Percentiles rank a stretch among this genome's conserved stretches.
phyloP scores from a whole-genome alignment of 2,888 invertebrate genomes.

The Cephus rjabovi region DNA sequence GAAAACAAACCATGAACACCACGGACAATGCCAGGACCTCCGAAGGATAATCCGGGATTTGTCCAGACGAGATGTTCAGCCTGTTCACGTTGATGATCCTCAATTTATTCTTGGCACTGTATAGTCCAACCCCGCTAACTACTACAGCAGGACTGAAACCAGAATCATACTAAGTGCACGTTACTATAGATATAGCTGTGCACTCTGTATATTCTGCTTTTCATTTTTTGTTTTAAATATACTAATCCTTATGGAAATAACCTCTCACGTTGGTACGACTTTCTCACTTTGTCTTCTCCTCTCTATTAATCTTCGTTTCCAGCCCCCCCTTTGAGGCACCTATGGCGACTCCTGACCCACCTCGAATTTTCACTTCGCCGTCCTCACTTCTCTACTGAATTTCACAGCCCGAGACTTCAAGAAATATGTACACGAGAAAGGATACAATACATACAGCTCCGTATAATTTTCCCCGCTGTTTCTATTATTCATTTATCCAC shows the following conservation, averaged over 20 bases:
- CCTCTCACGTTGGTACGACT: too few relatives aligned
- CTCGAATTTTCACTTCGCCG: not conserved
- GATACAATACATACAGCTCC: not conserved
- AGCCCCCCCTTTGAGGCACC: too few relatives aligned
- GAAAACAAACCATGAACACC: not conserved
- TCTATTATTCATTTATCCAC: not conserved
- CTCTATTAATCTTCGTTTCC: too few relatives aligned
- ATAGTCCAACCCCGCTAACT: not conserved
- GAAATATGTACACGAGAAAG: not conserved
- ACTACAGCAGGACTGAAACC: not conserved
- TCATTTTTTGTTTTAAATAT: too few relatives aligned
- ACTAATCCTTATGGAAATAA: too few relatives aligned
- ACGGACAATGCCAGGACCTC: conserved; percentile 4
- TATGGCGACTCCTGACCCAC: not conserved
- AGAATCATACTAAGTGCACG: not conserved
- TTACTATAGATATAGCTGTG: too few relatives aligned
- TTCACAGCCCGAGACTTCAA: not conserved
- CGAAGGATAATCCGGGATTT: conserved; percentile 21
- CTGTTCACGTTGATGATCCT: conserved; percentile 3
- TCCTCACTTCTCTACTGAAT: not conserved
- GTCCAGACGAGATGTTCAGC: conserved; percentile 8
- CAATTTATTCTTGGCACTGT: not conserved
- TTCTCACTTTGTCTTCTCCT: too few relatives aligned
- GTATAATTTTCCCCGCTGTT: not conserved
- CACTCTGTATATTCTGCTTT: too few relatives aligned